phyloP scores from a whole-genome alignment of 2,113 vertebrate genomes.

The Thunnus maccoyii region DNA sequence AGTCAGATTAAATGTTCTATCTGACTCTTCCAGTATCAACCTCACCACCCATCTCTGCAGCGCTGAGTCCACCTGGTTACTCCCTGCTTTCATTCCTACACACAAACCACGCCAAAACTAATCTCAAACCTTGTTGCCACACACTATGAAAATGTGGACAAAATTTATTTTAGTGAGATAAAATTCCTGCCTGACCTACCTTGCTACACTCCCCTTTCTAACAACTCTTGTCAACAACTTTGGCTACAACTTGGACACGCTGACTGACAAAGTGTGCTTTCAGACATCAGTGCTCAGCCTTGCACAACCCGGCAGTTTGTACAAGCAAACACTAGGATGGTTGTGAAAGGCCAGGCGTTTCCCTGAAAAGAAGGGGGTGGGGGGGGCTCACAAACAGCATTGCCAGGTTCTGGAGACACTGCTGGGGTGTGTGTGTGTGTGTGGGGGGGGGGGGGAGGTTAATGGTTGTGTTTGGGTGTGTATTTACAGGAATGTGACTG shows the following conservation, averaged over 20 bases:
- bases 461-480: constrained; percentile 63
- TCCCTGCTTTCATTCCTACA: not conserved
- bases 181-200: constrained; percentile 34
- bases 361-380: constrained; percentile 49
- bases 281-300: constrained; percentile 61
- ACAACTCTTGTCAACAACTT: constrained; percentile 68
- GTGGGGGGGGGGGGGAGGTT: constrained; percentile 28
- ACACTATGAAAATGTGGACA: constrained; percentile 32
- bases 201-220: constrained; percentile 37
- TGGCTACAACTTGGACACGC: constrained; percentile 54
- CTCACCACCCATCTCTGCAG: not conserved
- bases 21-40: not conserved
- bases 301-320: constrained; percentile 75
- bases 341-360: constrained; percentile 77
- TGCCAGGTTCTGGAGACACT: constrained; percentile 61
- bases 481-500: constrained; percentile 50
- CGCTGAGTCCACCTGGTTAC: not conserved
- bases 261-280: constrained; percentile 74
- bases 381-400: constrained; percentile 53
- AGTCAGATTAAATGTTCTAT: not conserved
- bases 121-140: not conserved
- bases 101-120: not conserved
- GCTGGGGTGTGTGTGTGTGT: constrained; percentile 64
- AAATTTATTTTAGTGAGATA: constrained; percentile 53
- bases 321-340: constrained; percentile 75